These are phyloP conservation scores for Drosophila auraria DNA, from an alignment of 1,140 invertebrate genomes.

Conservation along the genomic window DNA sequence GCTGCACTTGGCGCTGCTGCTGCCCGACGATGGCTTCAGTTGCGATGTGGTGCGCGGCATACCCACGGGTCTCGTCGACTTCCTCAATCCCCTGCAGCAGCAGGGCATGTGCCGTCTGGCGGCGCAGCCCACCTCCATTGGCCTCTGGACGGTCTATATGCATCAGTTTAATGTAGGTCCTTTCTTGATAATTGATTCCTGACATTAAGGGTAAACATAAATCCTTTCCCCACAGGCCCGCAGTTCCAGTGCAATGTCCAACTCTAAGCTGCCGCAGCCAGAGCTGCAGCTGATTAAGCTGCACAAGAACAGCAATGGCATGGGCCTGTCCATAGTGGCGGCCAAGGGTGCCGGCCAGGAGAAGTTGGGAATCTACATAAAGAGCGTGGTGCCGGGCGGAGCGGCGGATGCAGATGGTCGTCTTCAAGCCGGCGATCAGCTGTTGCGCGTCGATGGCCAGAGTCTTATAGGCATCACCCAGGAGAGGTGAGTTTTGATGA, in stretches of 20 bases:
- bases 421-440: slow-evolving; percentile 98
- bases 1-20: slow-evolving; percentile 94
- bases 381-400: slow-evolving; percentile 97
- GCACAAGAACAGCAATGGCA: slow-evolving; percentile 95
- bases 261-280: slow-evolving; percentile 85
- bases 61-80: slow-evolving; percentile 96
- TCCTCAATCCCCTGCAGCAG: slow-evolving; percentile 94
- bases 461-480: slow-evolving; percentile 98
- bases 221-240: slow-evolving; percentile 85
- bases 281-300: slow-evolving; percentile 94
- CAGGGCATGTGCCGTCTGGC: slow-evolving; percentile 95
- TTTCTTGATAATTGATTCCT: too few species aligned
- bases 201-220: neutral
- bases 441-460: slow-evolving; percentile 98
- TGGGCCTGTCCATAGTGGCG: slow-evolving; percentile 97
- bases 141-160: slow-evolving; percentile 98
- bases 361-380: slow-evolving; percentile 98
- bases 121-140: slow-evolving; percentile 94
- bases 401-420: slow-evolving; percentile 97
- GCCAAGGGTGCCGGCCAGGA: slow-evolving; percentile 91
- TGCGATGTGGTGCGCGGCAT: slow-evolving; percentile 97
- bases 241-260: slow-evolving; percentile 87
- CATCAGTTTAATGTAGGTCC: slow-evolving; percentile 86
- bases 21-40: slow-evolving; percentile 99
- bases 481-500: slow-evolving; percentile 89